Percentiles rank a stretch among this genome's conserved stretches.
phyloP scores from a whole-genome alignment of 2,113 vertebrate genomes.

The Alethe diademata region DNA sequence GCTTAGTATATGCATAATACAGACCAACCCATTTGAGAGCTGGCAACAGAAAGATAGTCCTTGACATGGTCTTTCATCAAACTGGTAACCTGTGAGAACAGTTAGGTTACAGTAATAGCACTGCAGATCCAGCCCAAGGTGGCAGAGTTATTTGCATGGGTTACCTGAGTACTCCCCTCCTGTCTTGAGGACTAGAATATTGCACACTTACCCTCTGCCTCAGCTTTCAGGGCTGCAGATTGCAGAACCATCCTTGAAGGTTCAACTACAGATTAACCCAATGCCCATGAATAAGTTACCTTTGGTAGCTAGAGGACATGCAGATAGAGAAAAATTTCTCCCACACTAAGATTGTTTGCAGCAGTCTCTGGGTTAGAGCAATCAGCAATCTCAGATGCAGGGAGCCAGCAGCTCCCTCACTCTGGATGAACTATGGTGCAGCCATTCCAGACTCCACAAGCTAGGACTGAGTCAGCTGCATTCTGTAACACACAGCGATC shows the following conservation, averaged over 20 bases:
- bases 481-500: background rate
- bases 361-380: background rate
- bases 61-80: background rate
- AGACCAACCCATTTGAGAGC: background rate
- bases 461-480: background rate
- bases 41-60: background rate
- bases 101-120: background rate
- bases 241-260: background rate
- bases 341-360: background rate
- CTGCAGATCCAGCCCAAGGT: background rate
- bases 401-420: background rate
- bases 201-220: fast-evolving
- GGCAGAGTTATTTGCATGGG: background rate
- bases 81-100: background rate
- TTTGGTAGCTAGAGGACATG: background rate
- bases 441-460: background rate
- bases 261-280: background rate
- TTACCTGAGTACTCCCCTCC: background rate
- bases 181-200: background rate
- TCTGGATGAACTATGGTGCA: background rate
- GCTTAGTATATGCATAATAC: background rate
- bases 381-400: background rate
- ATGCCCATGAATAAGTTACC: background rate
- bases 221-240: background rate
- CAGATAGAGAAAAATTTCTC: background rate